phyloP scores from a whole-genome alignment of 1,140 invertebrate species.

The Hylaeus volcanicus region DNA sequence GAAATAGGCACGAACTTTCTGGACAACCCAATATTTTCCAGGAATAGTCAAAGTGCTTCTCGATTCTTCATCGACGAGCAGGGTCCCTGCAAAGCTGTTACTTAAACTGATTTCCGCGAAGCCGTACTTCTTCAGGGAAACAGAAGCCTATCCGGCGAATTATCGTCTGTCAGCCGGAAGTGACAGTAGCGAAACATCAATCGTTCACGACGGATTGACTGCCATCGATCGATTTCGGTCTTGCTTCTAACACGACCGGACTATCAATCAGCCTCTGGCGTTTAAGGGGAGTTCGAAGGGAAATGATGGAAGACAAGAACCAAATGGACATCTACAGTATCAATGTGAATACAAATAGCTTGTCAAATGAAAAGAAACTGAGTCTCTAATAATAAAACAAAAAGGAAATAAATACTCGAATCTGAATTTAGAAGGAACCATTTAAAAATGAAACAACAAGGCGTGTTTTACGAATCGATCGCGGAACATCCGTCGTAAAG shows the following conservation, averaged over 20 bases:
- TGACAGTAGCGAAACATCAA: constrained; percentile 16
- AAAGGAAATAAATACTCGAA: too few species aligned
- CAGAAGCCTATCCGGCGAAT: constrained; percentile 14
- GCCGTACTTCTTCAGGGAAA: background rate
- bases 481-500: too few species aligned
- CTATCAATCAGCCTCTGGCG: background rate
- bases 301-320: background rate
- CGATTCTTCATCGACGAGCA: background rate
- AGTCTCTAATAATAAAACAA: too few species aligned
- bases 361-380: too few species aligned
- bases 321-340: too few species aligned
- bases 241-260: background rate
- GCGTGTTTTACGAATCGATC: too few species aligned
- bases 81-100: background rate
- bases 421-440: too few species aligned
- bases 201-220: background rate
- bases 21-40: too few species aligned
- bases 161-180: constrained; percentile 7
- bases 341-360: too few species aligned
- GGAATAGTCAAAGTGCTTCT: background rate
- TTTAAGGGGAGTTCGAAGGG: background rate
- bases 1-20: too few species aligned
- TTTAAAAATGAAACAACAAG: too few species aligned
- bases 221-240: constrained; percentile 9
- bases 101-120: background rate